A percentile compares a stretch with the other conserved stretches of the same genome.
These are phyloP conservation scores for Xanthia icteritia DNA, from an alignment of 2,888 invertebrate species.

Conservation along the genomic window DNA sequence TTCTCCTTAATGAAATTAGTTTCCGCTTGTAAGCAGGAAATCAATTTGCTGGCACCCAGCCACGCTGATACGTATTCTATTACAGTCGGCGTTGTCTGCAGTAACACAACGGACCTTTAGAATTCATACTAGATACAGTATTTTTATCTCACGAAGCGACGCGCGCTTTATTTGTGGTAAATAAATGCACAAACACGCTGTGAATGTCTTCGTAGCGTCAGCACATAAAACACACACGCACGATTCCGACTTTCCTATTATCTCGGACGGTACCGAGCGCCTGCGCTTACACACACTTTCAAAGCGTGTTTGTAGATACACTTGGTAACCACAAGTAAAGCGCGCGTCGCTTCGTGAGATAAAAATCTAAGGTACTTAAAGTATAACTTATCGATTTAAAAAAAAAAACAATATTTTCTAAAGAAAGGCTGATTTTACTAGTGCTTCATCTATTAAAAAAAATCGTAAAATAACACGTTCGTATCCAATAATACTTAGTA, in stretches of 20 bases:
- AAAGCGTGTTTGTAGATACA: no score
- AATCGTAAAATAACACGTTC: background rate
- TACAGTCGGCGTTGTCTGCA: slow-evolving; percentile 26
- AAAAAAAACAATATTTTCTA: background rate
- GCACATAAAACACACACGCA: no score
- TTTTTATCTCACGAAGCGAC: no score
- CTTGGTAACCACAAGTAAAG: no score
- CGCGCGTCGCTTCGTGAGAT: no score
- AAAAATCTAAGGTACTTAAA: background rate
- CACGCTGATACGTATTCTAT: slow-evolving; percentile 57
- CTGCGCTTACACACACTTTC: no score
- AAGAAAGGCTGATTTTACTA: background rate
- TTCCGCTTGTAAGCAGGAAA: slow-evolving; percentile 74
- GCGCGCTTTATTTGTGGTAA: no score
- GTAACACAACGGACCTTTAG: background rate
- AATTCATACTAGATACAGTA: background rate
- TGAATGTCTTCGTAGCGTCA: no score
- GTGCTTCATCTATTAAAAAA: background rate
- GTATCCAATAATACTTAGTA: background rate
- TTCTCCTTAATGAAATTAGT: slow-evolving; percentile 72
- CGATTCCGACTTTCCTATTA: no score
- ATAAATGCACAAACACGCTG: no score
- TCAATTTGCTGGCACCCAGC: slow-evolving; percentile 79
- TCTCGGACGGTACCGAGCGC: no score
- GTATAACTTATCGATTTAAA: background rate